Percentiles rank a stretch among this genome's conserved stretches.
Evolutionary conservation across 2,113 vertebrate genomes (phyloP).

Genomic region (Ammodytes dubius): DNA sequence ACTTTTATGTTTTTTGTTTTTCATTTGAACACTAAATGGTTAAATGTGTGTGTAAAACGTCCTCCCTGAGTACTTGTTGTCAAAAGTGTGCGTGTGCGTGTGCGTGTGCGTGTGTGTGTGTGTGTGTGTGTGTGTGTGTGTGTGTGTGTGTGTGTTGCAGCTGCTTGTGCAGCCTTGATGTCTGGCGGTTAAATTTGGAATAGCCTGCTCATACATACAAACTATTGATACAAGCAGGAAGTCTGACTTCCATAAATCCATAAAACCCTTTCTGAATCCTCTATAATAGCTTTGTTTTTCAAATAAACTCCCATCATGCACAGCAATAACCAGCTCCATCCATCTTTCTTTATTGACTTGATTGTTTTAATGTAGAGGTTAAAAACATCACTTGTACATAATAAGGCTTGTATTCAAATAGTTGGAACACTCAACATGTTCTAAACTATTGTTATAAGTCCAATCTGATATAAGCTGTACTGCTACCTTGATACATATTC

Average conservation of each 20-base stretch:
- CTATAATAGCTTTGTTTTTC: background rate
- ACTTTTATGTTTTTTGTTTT: background rate
- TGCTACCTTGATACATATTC: background rate
- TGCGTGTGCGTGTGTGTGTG: too few species aligned
- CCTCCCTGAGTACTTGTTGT: background rate
- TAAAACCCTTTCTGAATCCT: background rate
- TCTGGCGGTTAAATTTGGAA: conserved; percentile 63
- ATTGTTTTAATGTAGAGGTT: background rate
- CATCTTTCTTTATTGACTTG: background rate
- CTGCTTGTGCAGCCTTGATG: conserved; percentile 38
- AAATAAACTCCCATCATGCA: background rate
- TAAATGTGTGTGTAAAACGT: background rate
- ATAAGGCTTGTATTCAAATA: background rate
- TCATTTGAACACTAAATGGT: background rate
- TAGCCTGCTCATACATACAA: conserved; percentile 5
- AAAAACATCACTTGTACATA: background rate
- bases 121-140: too few species aligned
- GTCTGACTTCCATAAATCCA: conserved; percentile 14
- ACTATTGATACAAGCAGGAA: conserved; percentile 18
- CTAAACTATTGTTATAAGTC: background rate
- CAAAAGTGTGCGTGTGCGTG: too few species aligned
- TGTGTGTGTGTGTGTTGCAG: conserved; percentile 12
- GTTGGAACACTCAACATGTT: too few species aligned
- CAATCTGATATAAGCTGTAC: background rate
- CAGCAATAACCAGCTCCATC: background rate